Evolutionary conservation across 2,888 invertebrate species (phyloP), one percentile per base, ranked within the genome.

Genomic region (Pachycephus smyrnensis): DNA sequence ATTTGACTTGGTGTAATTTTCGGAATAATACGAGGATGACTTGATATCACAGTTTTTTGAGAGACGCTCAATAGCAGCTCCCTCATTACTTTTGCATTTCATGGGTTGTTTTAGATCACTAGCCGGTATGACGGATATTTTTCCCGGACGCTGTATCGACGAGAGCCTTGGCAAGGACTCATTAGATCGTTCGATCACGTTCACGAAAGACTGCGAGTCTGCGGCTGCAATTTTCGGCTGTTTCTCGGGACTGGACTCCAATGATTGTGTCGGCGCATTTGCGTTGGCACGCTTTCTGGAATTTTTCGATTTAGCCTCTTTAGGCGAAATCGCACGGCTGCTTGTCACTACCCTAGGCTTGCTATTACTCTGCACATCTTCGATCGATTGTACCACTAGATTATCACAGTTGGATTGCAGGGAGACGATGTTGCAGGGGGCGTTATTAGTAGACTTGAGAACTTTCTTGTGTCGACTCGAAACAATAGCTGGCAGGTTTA

Each of bases 391-490:
- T 86, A 88, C 85, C 85, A 86, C 84, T 87, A 87, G 82, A 85
- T 88, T 91, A 90, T 91, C 91, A 91, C 91, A 91, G 90, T 90
- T 90, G 82, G 88, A 87, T 88, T 90, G 89, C 82, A 88, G 88
- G 82, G 90, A 88, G 79, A 86, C 81, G 80, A 87, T 82, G 75
- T 83, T 87, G 83, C 84, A 88, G 77, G 84, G 82, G 77, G 82
- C 80, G 81, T 77, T 69, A 81, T 79, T 79, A 77, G 78, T 83
- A 81, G 82, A 82, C 84, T 88, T 89, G 74, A 84, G 79, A 82
- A 84, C 80, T 84, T 87, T 89, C 79, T 85, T 89, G 77, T 89
- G 89, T 73, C 88, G 88, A 77, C 80, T 82, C 36, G 83, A 79
- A 37, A 85, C 80, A 77, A 82, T 73, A 77, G 82, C 77, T 68